These are phyloP conservation scores for Melanerpes formicivorus DNA, from an alignment of 2,113 vertebrate species.

Conservation along the genomic window DNA sequence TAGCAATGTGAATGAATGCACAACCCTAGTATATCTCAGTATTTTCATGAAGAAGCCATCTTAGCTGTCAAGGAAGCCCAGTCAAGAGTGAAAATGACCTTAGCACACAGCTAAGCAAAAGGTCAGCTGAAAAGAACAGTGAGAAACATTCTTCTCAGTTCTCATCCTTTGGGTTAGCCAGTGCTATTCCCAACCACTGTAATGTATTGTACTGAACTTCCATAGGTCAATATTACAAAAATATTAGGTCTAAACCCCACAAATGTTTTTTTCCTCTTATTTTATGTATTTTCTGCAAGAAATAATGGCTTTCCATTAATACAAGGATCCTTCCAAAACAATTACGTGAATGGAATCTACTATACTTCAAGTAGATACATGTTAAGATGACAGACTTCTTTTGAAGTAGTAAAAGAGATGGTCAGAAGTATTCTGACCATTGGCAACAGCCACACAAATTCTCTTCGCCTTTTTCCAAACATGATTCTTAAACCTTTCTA, in stretches of 20 bases:
- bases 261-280: neutral
- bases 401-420: neutral
- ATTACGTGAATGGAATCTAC: neutral
- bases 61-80: conserved; percentile 70
- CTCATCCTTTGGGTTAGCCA: conserved; percentile 19
- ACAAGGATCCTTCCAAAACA: neutral
- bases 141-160: conserved; percentile 32
- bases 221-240: neutral
- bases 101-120: conserved; percentile 76
- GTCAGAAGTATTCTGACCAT: neutral
- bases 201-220: neutral
- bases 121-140: conserved; percentile 69
- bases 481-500: neutral
- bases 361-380: neutral
- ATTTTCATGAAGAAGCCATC: conserved; percentile 75
- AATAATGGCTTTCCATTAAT: neutral
- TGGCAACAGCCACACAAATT: neutral
- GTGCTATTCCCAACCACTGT: neutral
- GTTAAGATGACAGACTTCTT: neutral
- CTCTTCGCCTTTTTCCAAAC: neutral
- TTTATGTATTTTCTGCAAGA: neutral
- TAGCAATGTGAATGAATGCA: conserved; percentile 63
- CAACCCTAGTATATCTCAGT: conserved; percentile 65
- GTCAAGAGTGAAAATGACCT: conserved; percentile 80
- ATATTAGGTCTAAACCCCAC: neutral